A percentile compares a stretch with the other conserved stretches of the same genome.
Evolutionary conservation across 2,113 vertebrate genomes (phyloP).

Genomic region (Notiomystis cincta): DNA sequence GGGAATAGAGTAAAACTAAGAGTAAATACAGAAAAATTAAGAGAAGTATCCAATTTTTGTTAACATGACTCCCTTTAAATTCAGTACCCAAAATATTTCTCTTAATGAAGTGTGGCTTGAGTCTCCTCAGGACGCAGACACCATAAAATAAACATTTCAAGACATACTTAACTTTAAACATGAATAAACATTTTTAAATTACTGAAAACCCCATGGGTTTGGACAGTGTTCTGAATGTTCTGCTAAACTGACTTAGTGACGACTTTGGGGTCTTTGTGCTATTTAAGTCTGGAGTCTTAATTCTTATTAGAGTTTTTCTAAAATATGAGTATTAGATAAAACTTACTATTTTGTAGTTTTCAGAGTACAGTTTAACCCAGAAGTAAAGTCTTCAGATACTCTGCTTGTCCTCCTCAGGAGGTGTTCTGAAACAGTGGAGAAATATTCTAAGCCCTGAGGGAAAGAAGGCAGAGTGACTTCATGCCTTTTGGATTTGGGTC

Average conservation of each 20-base stretch:
- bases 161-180: background rate
- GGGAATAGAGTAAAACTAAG: background rate
- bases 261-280: background rate
- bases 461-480: background rate
- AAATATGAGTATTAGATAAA: background rate
- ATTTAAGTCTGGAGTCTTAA: background rate
- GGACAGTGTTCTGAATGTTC: background rate
- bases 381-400: background rate
- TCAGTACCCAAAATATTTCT: background rate
- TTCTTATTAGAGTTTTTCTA: background rate
- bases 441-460: background rate
- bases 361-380: background rate
- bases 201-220: background rate
- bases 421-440: background rate
- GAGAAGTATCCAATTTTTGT: background rate
- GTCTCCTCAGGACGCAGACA: background rate
- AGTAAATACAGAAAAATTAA: background rate
- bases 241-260: background rate
- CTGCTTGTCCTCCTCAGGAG: background rate
- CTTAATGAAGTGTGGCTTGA: background rate
- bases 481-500: background rate
- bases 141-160: background rate
- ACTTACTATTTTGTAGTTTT: background rate
- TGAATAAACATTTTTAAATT: background rate
- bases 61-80: background rate